These are phyloP conservation scores for Scolopax rusticola DNA, from an alignment of 2,797 vertebrate genomes.

Conservation along the genomic window DNA sequence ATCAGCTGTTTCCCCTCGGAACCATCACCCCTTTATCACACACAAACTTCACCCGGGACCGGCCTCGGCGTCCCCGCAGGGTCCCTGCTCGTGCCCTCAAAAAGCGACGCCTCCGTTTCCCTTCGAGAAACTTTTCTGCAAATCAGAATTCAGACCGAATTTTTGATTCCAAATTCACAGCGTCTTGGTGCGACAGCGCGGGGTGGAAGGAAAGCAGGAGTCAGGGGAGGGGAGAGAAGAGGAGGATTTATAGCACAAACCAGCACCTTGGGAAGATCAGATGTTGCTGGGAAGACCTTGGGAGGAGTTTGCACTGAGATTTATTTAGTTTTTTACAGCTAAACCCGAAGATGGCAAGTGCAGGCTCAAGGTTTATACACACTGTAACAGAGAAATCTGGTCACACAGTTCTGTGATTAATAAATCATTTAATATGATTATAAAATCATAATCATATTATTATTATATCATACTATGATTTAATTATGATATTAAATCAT, in stretches of 20 bases:
- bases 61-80: rapidly evolving
- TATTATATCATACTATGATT: too few species aligned
- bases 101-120: rapidly evolving
- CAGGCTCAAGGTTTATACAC: not conserved
- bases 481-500: not conserved
- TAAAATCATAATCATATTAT: too few species aligned
- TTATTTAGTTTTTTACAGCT: not conserved
- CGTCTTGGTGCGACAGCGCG: rapidly evolving
- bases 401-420: not conserved
- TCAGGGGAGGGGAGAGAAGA: not conserved
- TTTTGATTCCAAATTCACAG: not conserved
- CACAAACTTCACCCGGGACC: not conserved
- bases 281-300: not conserved
- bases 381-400: not conserved
- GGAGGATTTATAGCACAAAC: not conserved
- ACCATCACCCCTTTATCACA: not conserved
- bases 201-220: not conserved
- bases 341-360: not conserved
- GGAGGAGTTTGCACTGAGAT: not conserved
- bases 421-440: too few species aligned
- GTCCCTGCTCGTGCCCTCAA: rapidly evolving
- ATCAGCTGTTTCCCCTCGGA: rapidly evolving
- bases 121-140: not conserved
- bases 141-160: not conserved
- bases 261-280: not conserved